Percentiles rank a stretch among this genome's conserved stretches.
These are phyloP conservation scores for Syrista parreyssii DNA, from an alignment of 2,888 invertebrate species.

Conservation along the genomic window DNA sequence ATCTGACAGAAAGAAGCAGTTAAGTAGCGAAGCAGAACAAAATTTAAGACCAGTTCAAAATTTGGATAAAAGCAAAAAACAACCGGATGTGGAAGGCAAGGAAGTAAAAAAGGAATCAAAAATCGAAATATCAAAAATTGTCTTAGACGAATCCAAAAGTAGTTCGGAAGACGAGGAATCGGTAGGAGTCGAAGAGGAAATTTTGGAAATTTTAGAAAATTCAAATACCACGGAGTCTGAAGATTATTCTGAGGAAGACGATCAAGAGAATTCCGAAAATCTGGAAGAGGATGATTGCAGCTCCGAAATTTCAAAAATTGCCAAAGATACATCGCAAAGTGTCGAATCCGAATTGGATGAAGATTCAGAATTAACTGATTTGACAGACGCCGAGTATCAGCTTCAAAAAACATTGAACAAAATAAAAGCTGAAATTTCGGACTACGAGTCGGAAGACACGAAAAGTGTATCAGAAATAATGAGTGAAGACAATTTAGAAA, in stretches of 20 bases:
- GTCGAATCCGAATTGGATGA: conserved; percentile 10
- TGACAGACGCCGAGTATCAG: conserved; percentile 56
- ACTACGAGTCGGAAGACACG: conserved; percentile 48
- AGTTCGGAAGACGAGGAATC: conserved; percentile 15
- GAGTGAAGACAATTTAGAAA: conserved; percentile 23
- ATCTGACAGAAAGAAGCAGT: too few relatives aligned
- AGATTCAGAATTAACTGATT: conserved; percentile 33
- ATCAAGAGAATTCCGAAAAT: conserved; percentile 38
- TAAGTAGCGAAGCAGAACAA: background rate
- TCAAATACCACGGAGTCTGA: conserved; percentile 44
- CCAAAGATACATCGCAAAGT: background rate
- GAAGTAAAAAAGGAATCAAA: background rate
- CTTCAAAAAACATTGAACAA: conserved; percentile 56
- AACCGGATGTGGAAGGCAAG: background rate
- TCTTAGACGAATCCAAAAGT: background rate
- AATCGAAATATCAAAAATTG: too few relatives aligned
- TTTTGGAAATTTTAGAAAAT: conserved; percentile 17
- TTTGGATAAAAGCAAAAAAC: too few relatives aligned
- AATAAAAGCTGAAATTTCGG: conserved; percentile 59
- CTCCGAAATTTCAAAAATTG: conserved; percentile 17
- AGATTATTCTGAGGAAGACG: conserved; percentile 65
- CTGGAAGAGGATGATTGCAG: conserved; percentile 14
- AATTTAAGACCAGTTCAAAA: too few relatives aligned
- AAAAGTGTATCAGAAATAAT: conserved; percentile 19
- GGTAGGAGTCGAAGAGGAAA: conserved; percentile 57